These are phyloP conservation scores for Cistogaster globosa DNA, from an alignment of 2,888 invertebrate species.

Conservation along the genomic window DNA sequence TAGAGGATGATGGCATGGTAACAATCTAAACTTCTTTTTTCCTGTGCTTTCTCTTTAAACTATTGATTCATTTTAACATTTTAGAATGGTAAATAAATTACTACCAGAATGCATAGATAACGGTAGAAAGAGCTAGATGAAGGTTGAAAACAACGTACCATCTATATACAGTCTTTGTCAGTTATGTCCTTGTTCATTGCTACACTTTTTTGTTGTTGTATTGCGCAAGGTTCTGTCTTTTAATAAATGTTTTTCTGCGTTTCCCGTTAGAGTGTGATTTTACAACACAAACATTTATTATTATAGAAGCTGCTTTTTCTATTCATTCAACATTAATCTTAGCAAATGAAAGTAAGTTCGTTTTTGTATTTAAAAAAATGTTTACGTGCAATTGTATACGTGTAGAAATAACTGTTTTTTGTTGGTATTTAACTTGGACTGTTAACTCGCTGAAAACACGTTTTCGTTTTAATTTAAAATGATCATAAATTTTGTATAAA, in stretches of 20 bases:
- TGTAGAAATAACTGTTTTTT: constrained; percentile 3
- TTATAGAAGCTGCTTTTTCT: constrained; percentile 25
- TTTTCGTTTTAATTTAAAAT: constrained; percentile 83
- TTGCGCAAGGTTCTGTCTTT: constrained; percentile 56
- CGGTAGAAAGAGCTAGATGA: not conserved
- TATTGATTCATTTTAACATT: not conserved
- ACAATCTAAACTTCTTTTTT: constrained; percentile 34
- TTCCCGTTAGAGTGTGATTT: constrained; percentile 55
- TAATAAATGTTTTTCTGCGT: not conserved
- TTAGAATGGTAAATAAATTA: constrained; percentile 17
- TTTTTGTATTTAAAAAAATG: constrained; percentile 2
- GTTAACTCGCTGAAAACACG: constrained; percentile 78
- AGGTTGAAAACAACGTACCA: constrained; percentile 16
- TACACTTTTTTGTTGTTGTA: no score
- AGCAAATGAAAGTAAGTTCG: no score
- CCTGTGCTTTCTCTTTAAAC: not conserved
- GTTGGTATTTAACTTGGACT: not conserved
- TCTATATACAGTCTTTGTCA: constrained; percentile 37
- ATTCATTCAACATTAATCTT: no score
- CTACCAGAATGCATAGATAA: not conserved
- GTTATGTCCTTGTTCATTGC: constrained; percentile 20
- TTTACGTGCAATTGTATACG: constrained; percentile 25
- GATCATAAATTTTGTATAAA: constrained; percentile 81
- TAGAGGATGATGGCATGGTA: constrained; percentile 4
- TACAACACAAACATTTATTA: constrained; percentile 56